These are phyloP conservation scores for Glandiceps talaboti DNA, from an alignment of 53 echinoderm and acorn worm species.

Conservation along the genomic window DNA sequence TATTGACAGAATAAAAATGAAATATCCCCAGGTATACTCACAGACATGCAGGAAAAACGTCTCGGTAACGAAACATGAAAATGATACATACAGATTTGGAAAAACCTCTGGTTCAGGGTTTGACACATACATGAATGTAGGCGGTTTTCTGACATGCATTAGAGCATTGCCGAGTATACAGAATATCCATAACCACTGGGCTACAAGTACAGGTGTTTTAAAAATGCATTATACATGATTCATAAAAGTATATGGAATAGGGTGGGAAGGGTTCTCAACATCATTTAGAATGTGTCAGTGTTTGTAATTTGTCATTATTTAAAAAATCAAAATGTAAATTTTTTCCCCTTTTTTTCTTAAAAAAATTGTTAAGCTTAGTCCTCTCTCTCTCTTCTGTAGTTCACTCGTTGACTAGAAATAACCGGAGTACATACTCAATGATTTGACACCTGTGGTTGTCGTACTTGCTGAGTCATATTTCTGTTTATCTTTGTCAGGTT, in stretches of 20 bases:
- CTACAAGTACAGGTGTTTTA: neutral
- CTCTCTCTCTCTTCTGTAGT: no score
- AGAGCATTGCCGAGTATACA: neutral
- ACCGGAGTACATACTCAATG: neutral
- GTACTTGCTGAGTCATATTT: neutral
- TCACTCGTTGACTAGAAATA: no score
- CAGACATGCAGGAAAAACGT: neutral
- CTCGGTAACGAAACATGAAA: neutral
- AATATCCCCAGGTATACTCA: neutral
- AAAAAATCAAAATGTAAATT: no score
- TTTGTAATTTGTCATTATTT: no score
- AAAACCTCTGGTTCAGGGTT: neutral
- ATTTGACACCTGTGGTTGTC: neutral
- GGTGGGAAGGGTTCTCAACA: neutral
- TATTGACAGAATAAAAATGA: neutral
- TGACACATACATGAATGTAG: neutral
- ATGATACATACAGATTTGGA: neutral
- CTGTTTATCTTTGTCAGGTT: neutral
- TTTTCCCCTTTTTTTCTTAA: no score
- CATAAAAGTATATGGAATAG: no score
- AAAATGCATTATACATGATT: neutral
- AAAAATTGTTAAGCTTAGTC: no score
- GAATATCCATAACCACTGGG: neutral
- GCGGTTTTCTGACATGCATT: neutral
- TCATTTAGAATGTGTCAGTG: neutral